phyloP scores from a whole-genome alignment of 2,113 vertebrate species.

The Tonatia bakeri region DNA sequence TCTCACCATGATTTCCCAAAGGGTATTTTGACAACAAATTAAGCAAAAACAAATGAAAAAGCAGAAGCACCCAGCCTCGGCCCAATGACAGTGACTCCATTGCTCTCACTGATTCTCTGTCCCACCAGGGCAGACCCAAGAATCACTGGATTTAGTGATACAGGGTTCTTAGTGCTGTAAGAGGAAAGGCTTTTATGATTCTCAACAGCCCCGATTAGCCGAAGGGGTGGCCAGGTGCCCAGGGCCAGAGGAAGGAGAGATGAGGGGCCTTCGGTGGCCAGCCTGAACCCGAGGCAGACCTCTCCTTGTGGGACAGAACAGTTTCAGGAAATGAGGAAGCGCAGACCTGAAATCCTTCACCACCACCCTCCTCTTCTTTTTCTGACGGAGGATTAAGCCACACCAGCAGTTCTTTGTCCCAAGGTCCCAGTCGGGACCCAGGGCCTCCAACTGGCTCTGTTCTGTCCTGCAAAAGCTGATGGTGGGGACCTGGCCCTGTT shows the following conservation, averaged over 20 bases:
- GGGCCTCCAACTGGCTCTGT: neutral
- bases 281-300: neutral
- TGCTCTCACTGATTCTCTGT: neutral
- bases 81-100: neutral
- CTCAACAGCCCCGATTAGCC: neutral
- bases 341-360: neutral
- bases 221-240: neutral
- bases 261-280: neutral
- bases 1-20: neutral
- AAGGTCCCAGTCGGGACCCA: neutral
- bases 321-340: neutral
- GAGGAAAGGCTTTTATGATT: neutral
- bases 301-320: neutral
- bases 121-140: neutral
- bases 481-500: neutral
- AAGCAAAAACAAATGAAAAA: neutral
- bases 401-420: neutral
- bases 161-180: neutral
- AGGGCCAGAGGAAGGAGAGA: neutral
- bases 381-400: neutral
- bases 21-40: neutral
- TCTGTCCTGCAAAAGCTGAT: neutral
- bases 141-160: neutral
- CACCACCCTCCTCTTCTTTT: neutral
- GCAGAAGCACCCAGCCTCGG: neutral